These are phyloP conservation scores for Xerus rutilus DNA, from an alignment of 2,797 vertebrate genomes.

Conservation along the genomic window DNA sequence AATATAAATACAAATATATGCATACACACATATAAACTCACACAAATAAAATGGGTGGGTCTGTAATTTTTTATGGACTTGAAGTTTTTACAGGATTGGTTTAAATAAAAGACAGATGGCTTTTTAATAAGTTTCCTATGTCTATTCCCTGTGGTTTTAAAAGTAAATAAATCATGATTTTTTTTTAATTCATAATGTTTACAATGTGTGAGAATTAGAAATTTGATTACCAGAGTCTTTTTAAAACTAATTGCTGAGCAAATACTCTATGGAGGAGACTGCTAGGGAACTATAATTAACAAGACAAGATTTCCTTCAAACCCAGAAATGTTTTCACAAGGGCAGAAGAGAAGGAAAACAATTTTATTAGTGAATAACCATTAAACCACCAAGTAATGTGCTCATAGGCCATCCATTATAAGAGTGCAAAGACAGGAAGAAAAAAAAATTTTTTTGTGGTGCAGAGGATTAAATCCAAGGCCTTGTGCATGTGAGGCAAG, in stretches of 20 bases:
- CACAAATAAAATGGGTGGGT: too few species aligned
- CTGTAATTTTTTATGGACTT: neutral
- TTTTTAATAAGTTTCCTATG: conserved; percentile 14
- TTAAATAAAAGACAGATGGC: conserved; percentile 56
- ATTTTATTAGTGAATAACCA: neutral
- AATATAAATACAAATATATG: too few species aligned
- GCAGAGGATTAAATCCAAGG: too few species aligned
- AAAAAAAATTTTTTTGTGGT: neutral
- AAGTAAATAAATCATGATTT: neutral
- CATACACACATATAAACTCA: too few species aligned
- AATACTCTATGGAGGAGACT: neutral
- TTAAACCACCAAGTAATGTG: neutral
- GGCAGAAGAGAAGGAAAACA: neutral
- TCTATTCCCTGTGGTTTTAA: neutral
- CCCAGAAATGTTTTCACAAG: neutral
- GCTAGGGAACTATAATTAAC: neutral
- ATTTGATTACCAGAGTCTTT: neutral
- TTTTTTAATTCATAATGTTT: conserved; percentile 25
- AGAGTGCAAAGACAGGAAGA: neutral
- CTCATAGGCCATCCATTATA: neutral
- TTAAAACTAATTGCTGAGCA: neutral
- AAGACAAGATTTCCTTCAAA: neutral
- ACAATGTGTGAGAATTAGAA: conserved; percentile 17
- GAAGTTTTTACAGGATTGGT: neutral
- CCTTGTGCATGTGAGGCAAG: too few species aligned